Percentiles rank a stretch among this genome's conserved stretches.
Evolutionary conservation across 2,113 vertebrate species (phyloP).

Genomic region (Glaucomys volans): DNA sequence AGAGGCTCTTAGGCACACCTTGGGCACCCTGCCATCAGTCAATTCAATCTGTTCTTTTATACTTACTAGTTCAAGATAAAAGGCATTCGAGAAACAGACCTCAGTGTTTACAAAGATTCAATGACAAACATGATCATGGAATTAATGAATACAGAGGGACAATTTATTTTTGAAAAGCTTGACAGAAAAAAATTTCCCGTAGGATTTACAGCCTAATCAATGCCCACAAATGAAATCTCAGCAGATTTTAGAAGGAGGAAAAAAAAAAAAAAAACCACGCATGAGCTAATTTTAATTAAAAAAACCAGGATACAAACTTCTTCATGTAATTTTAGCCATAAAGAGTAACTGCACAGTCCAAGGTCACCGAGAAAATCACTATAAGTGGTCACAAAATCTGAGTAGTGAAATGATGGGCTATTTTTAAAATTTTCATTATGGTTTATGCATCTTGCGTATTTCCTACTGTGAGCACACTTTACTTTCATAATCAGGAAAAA

Average conservation of each 20-base stretch:
- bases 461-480: background rate
- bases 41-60: background rate
- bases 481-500: background rate
- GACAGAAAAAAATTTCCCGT: background rate
- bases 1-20: background rate
- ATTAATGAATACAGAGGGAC: background rate
- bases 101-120: background rate
- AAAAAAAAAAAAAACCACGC: background rate
- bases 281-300: background rate
- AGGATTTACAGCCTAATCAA: background rate
- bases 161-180: background rate
- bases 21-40: no score
- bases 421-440: background rate
- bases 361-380: background rate
- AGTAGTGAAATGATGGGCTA: background rate
- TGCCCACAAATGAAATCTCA: background rate
- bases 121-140: background rate
- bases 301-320: background rate
- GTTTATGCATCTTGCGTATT: background rate
- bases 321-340: conserved; percentile 2
- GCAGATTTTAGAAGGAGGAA: background rate
- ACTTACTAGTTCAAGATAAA: background rate
- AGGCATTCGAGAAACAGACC: background rate
- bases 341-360: background rate
- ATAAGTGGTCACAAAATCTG: background rate